phyloP scores from a whole-genome alignment of 2,888 invertebrate genomes.

The Yponomeuta malinellus region DNA sequence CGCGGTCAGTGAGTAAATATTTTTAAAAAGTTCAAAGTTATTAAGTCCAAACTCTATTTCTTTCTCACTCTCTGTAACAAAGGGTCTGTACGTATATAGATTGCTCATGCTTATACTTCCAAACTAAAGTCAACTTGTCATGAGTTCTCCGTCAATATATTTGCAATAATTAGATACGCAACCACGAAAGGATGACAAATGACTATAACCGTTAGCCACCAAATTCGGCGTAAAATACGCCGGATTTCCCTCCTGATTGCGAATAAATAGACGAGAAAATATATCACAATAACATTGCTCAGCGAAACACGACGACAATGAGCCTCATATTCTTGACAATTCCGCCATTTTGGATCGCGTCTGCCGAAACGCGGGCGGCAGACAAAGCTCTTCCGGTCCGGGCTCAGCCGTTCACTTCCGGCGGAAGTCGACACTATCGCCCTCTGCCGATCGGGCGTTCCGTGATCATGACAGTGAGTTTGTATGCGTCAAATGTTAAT shows the following conservation, averaged over 20 bases:
- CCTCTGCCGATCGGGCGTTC: constrained; percentile 29
- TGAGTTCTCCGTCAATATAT: no score
- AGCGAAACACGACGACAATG: not conserved
- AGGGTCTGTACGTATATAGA: no score
- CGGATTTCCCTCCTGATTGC: not conserved
- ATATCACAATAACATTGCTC: not conserved
- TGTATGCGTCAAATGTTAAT: not conserved
- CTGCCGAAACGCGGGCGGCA: constrained; percentile 7
- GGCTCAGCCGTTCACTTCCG: constrained; percentile 15
- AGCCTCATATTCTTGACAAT: constrained; percentile 6
- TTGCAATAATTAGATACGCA: no score
- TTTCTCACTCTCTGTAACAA: no score
- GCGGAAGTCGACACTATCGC: constrained; percentile 36
- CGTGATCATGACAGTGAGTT: constrained; percentile 25
- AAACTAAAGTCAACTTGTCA: no score
- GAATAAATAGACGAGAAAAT: constrained; percentile 2
- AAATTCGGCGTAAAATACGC: not conserved
- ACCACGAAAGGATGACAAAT: not conserved
- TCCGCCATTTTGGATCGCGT: constrained; percentile 3
- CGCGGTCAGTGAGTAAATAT: no score
- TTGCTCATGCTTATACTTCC: no score
- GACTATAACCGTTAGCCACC: not conserved
- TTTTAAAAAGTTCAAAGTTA: no score
- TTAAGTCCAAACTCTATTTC: no score
- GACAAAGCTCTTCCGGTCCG: constrained; percentile 16